Base-by-base conservation (phyloP, 2,113 vertebrate genomes). In the Chloropsis hardwickii region DNA sequence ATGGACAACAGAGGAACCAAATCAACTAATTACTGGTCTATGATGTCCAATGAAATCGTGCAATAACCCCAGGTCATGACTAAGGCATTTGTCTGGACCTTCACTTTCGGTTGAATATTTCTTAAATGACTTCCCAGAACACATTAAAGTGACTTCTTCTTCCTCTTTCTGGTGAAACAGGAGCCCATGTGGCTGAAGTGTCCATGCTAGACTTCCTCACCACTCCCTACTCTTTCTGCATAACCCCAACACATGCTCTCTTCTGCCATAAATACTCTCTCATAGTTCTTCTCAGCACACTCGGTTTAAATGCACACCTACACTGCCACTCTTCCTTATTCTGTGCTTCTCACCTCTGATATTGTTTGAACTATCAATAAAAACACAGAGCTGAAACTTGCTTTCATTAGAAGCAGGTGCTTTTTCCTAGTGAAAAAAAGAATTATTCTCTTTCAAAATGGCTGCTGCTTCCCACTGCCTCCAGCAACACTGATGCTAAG, bases 391-490 rank as follows among this genome's bases (percentile, higher is more conserved):
- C 5, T 4, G 0, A 81, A 92, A 39, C 23, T 70, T 62, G 37
- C 18, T 90, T 90, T 73, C 64, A 86, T 70, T 54, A 88, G 24
- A 88, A 70, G 14, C 2, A 0, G 0, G 18, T 29, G 42, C 25
- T 27, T 71, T 65, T 39, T 10, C 10, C 21, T 47, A 45, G 57
- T 4, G 15, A 77, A 88, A 64, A 82, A 83, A 70, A 85, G 3
- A 79, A 82, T 62, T 65, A 21, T 25, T 81, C 67, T 50, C 40
- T 66, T 81, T 73, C 82, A 94, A 96, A 88, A 95, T 92, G 91
- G 76, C 60, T 81, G 64, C 72, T 78, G 19, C 44, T 62, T 77
- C 51, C 64, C 67, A 62, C 27, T 70, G 82, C 81, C 86, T 93
- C 56, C 5, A 9, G 60, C 47, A 86, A 51, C 15, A 11, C 39